These are phyloP conservation scores for Cephus sareptanus DNA, from an alignment of 2,888 invertebrate species.

Conservation along the genomic window DNA sequence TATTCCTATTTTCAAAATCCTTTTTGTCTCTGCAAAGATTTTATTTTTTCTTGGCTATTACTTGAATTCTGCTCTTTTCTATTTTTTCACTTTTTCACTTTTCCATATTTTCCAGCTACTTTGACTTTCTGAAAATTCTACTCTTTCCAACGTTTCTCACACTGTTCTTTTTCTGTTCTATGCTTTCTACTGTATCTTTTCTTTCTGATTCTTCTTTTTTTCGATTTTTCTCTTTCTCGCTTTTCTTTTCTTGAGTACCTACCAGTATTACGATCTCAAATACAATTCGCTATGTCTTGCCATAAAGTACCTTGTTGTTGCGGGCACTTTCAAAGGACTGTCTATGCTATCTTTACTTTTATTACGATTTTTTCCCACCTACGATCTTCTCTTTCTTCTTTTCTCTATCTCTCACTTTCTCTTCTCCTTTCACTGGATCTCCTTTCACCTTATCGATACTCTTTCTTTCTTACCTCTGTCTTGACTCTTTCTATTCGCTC, in stretches of 20 bases:
- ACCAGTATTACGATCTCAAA: conserved; percentile 47
- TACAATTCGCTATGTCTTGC: conserved; percentile 38
- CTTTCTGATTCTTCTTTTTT: background rate
- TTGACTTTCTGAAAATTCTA: conserved; percentile 4
- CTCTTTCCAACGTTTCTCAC: conserved; percentile 1
- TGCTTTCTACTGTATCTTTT: conserved; percentile 9
- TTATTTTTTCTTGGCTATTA: background rate
- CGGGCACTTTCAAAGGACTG: conserved; percentile 17
- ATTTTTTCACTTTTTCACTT: background rate
- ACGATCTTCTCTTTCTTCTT: conserved; percentile 5
- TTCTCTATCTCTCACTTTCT: background rate
- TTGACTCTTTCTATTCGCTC: background rate
- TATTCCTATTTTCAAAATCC: conserved; percentile 1
- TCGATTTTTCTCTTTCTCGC: background rate
- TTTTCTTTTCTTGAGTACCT: conserved; percentile 28
- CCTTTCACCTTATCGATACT: background rate
- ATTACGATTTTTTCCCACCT: conserved; percentile 5
- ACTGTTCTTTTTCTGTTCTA: conserved; percentile 3
- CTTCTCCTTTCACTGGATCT: conserved; percentile 1
- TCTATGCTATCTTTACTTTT: conserved; percentile 15
- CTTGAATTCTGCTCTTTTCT: background rate
- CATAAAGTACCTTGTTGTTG: conserved; percentile 27
- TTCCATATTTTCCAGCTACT: conserved; percentile 4
- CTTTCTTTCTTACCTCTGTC: background rate
- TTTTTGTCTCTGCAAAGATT: background rate